Evolutionary conservation across 2,888 invertebrate species (phyloP).

Genomic region (Busseola fusca): DNA sequence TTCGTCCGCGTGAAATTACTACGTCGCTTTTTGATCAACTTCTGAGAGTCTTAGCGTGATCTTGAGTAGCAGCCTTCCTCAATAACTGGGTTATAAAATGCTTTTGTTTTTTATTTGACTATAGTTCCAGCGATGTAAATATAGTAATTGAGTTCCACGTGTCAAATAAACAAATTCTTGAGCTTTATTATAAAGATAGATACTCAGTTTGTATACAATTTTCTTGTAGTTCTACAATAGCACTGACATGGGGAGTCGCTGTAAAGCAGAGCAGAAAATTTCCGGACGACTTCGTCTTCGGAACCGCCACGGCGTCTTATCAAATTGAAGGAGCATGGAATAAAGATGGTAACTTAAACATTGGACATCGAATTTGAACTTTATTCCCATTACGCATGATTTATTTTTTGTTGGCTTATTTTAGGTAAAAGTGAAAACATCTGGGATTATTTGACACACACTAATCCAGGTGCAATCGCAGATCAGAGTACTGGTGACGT

Average conservation of each 20-base stretch:
- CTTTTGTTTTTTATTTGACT: background rate
- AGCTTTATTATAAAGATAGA: background rate
- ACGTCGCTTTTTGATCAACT: background rate
- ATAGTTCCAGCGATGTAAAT: too few species aligned
- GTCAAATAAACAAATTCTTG: background rate
- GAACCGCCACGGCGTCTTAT: conserved; percentile 64
- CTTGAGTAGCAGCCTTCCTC: background rate
- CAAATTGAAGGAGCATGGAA: conserved; percentile 68
- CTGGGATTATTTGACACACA: conserved; percentile 73
- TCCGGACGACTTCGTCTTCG: conserved; percentile 62
- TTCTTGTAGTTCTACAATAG: conserved; percentile 35
- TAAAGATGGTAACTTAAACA: conserved; percentile 57
- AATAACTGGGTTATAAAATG: too few species aligned
- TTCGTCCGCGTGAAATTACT: background rate
- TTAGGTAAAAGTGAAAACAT: conserved; percentile 72
- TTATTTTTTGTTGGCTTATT: background rate
- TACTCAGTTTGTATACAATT: background rate
- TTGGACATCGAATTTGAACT: background rate
- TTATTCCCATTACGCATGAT: background rate
- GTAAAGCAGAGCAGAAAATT: conserved; percentile 51
- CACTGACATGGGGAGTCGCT: conserved; percentile 20
- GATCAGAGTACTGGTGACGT: conserved; percentile 87
- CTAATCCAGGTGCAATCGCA: conserved; percentile 62
- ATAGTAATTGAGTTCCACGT: background rate
- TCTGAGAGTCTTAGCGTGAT: background rate